Percentiles rank a stretch among this genome's conserved stretches.
phyloP scores from a whole-genome alignment of 2,888 invertebrate species.

The Pammene aurita region DNA sequence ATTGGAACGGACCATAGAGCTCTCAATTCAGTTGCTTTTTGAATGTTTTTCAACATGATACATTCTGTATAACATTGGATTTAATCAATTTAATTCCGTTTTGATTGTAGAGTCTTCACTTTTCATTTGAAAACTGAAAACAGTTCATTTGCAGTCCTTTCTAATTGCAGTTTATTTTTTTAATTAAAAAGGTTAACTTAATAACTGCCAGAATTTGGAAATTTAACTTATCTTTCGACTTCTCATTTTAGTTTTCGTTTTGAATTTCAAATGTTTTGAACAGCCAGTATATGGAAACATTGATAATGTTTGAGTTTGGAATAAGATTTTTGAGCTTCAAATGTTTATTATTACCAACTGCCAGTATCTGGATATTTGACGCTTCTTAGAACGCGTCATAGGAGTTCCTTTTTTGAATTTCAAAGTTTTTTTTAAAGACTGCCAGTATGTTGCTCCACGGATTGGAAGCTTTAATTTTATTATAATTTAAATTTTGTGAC shows the following conservation, averaged over 20 bases:
- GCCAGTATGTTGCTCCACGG: conserved; percentile 43
- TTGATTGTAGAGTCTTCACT: neutral
- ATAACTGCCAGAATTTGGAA: conserved; percentile 38
- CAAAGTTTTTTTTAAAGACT: conserved; percentile 41
- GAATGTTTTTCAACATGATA: neutral
- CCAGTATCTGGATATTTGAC: neutral
- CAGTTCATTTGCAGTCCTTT: neutral
- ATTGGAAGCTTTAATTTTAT: conserved; percentile 43
- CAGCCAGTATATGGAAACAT: neutral
- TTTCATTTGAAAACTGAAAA: neutral
- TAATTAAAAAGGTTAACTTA: conserved; percentile 6
- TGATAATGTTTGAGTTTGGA: neutral
- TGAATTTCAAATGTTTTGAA: conserved; percentile 44
- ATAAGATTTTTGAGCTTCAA: conserved; percentile 22
- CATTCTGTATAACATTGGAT: neutral
- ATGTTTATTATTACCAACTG: neutral
- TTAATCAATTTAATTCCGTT: neutral
- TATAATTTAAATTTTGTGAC: conserved; percentile 35
- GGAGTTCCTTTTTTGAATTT: conserved; percentile 50
- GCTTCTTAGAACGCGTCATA: conserved; percentile 43
- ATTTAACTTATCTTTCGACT: neutral
- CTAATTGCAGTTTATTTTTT: conserved; percentile 2
- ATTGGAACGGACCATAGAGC: neutral
- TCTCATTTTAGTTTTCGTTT: conserved; percentile 15
- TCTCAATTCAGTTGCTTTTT: neutral